phyloP scores from a whole-genome alignment of 2,797 vertebrate species.

The Centropyge bicolor region DNA sequence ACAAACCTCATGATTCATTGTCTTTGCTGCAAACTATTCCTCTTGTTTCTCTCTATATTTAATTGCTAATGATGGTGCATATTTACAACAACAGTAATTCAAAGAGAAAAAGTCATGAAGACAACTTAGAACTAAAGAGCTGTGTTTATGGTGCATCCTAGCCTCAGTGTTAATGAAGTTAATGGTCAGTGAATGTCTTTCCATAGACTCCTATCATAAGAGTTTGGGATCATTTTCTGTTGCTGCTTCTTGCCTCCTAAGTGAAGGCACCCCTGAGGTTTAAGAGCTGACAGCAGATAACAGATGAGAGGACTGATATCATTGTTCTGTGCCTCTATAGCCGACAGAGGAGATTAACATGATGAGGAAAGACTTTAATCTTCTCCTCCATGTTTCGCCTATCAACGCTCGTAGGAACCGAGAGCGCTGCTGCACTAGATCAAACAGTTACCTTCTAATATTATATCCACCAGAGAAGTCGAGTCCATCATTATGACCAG shows the following conservation, averaged over 20 bases:
- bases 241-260: neutral
- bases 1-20: neutral
- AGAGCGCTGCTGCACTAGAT: slow-evolving; percentile 17
- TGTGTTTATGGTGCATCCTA: too few relatives aligned
- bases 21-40: neutral
- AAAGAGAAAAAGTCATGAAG: too few relatives aligned
- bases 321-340: slow-evolving; percentile 44
- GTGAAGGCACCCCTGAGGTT: slow-evolving; percentile 21
- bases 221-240: neutral
- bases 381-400: slow-evolving; percentile 40
- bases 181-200: neutral
- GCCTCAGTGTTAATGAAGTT: neutral
- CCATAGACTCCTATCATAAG: neutral
- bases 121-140: too few relatives aligned
- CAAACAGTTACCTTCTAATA: slow-evolving; percentile 26
- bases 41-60: neutral
- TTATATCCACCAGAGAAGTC: neutral
- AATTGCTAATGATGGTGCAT: neutral
- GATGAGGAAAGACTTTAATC: slow-evolving; percentile 62
- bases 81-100: too few relatives aligned
- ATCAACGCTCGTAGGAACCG: slow-evolving; percentile 20
- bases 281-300: slow-evolving; percentile 34
- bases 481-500: slow-evolving; percentile 19
- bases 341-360: slow-evolving; percentile 61
- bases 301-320: slow-evolving; percentile 48